Evolutionary conservation across 1,140 invertebrate species (phyloP).

Genomic region (Planococcus citri): DNA sequence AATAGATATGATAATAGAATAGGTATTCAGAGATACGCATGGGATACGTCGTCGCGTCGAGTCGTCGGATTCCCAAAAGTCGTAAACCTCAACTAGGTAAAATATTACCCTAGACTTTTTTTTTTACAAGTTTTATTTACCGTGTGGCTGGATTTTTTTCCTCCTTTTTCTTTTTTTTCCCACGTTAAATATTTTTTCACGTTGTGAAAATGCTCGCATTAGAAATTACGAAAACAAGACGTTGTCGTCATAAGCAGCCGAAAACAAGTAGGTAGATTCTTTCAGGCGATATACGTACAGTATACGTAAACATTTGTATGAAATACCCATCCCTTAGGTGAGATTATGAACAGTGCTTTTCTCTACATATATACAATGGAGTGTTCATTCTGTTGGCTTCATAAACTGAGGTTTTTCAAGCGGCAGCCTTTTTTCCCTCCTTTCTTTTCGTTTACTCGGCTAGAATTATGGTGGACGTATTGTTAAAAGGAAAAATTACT

Average conservation of each 20-base stretch:
- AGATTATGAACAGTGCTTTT: not conserved
- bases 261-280: too few relatives aligned
- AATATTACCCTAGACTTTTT: not conserved
- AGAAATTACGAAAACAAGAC: too few relatives aligned
- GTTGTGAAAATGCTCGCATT: too few relatives aligned
- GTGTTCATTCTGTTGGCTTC: not conserved
- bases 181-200: too few relatives aligned
- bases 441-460: too few relatives aligned
- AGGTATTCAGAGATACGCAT: not conserved
- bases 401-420: not conserved
- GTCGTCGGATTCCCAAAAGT: not conserved
- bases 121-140: too few relatives aligned
- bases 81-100: not conserved
- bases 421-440: too few relatives aligned
- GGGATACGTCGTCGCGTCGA: too few relatives aligned
- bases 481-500: not conserved
- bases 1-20: conserved; percentile 8
- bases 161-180: too few relatives aligned
- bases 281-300: too few relatives aligned
- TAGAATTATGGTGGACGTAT: too few relatives aligned
- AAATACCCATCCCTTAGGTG: not conserved
- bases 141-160: not conserved
- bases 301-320: not conserved
- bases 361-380: not conserved
- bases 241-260: too few relatives aligned